These are phyloP conservation scores for Andrena chrysosceles DNA, from an alignment of 2,888 invertebrate species.

Conservation along the genomic window DNA sequence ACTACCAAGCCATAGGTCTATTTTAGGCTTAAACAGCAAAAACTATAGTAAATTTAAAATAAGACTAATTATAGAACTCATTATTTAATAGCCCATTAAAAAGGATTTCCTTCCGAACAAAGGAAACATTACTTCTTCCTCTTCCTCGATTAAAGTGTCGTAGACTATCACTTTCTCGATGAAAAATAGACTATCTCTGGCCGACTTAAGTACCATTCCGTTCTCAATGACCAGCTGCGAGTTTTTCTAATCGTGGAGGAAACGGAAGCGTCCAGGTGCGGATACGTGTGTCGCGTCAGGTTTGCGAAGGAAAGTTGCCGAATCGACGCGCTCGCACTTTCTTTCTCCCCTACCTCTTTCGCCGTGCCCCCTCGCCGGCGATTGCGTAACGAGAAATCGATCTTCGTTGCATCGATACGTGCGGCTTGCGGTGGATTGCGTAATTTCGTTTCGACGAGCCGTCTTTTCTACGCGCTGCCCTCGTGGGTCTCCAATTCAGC, in stretches of 20 bases:
- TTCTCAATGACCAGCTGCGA: background rate
- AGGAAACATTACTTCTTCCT: slow-evolving; percentile 19
- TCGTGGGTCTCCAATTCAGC: slow-evolving; percentile 31
- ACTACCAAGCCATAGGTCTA: no score
- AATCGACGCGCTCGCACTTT: slow-evolving; percentile 45
- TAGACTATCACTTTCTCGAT: no score
- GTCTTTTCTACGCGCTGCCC: slow-evolving; percentile 25
- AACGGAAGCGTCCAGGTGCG: slow-evolving; percentile 30
- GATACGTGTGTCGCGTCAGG: slow-evolving; percentile 15
- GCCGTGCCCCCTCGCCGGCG: slow-evolving; percentile 10
- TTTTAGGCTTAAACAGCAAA: no score
- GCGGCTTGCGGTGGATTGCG: slow-evolving; percentile 55
- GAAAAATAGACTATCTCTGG: no score
- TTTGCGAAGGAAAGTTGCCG: slow-evolving; percentile 65
- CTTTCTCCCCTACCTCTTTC: slow-evolving; percentile 40
- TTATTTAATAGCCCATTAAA: no score
- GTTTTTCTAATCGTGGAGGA: slow-evolving; percentile 6
- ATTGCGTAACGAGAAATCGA: slow-evolving; percentile 70
- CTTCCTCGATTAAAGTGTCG: background rate
- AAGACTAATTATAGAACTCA: no score
- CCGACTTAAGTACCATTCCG: background rate
- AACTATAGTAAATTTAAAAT: no score
- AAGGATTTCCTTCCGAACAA: background rate
- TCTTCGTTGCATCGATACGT: slow-evolving; percentile 63
- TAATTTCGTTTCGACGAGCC: slow-evolving; percentile 47